A percentile compares a stretch with the other conserved stretches of the same genome.
phyloP scores from a whole-genome alignment of 2,797 vertebrate genomes.

The Rallus crepitans region DNA sequence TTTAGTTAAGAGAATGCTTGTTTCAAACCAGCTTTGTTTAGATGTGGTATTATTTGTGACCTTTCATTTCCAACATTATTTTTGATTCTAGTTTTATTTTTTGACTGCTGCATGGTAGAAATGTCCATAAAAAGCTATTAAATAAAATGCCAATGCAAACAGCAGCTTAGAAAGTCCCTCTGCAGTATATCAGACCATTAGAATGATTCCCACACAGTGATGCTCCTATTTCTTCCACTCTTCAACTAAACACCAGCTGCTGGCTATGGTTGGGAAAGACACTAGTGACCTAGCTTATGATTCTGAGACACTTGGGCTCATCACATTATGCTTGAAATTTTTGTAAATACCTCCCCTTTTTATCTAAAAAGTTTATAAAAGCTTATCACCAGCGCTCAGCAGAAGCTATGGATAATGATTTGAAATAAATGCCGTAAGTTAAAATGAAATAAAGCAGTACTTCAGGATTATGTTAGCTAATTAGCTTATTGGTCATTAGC shows the following conservation, averaged over 20 bases:
- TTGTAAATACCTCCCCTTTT: neutral
- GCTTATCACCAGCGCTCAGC: neutral
- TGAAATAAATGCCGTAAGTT: neutral
- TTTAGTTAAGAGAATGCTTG: neutral
- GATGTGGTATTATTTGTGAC: neutral
- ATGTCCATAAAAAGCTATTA: neutral
- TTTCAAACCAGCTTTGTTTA: neutral
- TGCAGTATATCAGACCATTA: neutral
- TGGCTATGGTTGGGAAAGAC: neutral
- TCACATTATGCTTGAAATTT: neutral
- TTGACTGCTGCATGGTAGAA: neutral
- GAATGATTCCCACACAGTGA: neutral
- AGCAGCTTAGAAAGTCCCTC: neutral
- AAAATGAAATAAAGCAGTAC: neutral
- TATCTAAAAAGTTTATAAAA: neutral
- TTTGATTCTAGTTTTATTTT: neutral
- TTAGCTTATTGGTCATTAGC: neutral
- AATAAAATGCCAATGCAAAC: neutral
- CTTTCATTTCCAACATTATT: neutral
- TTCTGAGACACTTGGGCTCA: neutral
- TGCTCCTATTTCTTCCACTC: neutral
- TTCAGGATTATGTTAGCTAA: neutral
- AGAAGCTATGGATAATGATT: neutral
- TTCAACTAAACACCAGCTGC: neutral
- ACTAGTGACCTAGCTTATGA: neutral